Evolutionary conservation across 2,888 invertebrate species (phyloP).

Genomic region (Deilephila elpenor): DNA sequence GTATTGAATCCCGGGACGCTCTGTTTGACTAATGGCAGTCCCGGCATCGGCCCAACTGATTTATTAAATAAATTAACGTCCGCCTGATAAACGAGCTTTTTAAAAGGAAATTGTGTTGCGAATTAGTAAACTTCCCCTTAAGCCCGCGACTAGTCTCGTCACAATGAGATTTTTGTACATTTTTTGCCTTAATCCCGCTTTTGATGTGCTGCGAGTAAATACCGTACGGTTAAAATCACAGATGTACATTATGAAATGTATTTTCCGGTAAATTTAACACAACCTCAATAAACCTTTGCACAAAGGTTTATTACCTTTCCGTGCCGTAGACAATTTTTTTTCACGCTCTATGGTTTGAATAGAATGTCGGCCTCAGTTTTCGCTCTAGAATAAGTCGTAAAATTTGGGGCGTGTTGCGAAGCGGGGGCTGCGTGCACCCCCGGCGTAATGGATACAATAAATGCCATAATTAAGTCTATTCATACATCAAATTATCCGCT

Average conservation of each 20-base stretch:
- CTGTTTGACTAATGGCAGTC: constrained; percentile 71
- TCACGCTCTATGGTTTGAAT: constrained; percentile 54
- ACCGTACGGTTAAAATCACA: constrained; percentile 48
- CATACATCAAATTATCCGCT: constrained; percentile 76
- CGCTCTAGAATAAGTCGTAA: constrained; percentile 60
- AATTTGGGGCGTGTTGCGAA: constrained; percentile 68
- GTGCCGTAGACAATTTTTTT: constrained; percentile 40
- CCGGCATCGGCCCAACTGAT: constrained; percentile 68
- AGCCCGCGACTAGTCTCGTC: constrained; percentile 42
- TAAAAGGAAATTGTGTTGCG: constrained; percentile 56
- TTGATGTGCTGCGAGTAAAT: constrained; percentile 42
- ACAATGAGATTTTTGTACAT: constrained; percentile 38
- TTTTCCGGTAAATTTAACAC: constrained; percentile 61
- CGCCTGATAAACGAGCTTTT: constrained; percentile 68
- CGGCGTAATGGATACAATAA: constrained; percentile 78
- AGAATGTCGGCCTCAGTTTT: constrained; percentile 59
- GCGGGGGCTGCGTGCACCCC: constrained; percentile 53
- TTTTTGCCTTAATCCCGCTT: constrained; percentile 54
- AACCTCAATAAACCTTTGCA: constrained; percentile 48
- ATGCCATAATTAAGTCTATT: constrained; percentile 79
- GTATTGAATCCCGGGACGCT: constrained; percentile 57
- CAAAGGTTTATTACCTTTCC: constrained; percentile 26
- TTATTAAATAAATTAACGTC: constrained; percentile 80
- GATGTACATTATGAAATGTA: constrained; percentile 49
- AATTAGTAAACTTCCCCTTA: constrained; percentile 52